These are phyloP conservation scores for Emesis furor DNA, from an alignment of 2,888 invertebrate genomes.

Conservation along the genomic window DNA sequence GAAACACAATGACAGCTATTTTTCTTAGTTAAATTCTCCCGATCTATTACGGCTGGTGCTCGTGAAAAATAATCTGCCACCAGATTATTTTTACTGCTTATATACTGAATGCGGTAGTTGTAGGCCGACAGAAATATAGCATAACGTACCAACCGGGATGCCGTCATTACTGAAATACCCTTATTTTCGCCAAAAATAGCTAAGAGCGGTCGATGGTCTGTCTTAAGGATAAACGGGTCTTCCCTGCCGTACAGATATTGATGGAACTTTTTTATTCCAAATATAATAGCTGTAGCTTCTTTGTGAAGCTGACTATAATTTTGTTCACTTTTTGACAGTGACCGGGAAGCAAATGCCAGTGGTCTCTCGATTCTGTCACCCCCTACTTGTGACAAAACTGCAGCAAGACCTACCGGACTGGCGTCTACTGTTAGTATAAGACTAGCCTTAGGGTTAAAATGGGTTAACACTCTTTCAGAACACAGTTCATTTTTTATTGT, in stretches of 20 bases:
- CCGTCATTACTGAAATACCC: slow-evolving; percentile 74
- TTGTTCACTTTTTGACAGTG: slow-evolving; percentile 66
- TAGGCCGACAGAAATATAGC: slow-evolving; percentile 74
- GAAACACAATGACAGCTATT: slow-evolving; percentile 45
- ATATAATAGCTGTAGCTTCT: slow-evolving; percentile 45
- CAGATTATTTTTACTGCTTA: slow-evolving; percentile 68
- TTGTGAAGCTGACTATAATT: slow-evolving; percentile 61
- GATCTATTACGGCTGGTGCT: slow-evolving; percentile 25
- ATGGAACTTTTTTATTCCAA: slow-evolving; percentile 37
- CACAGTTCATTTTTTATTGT: slow-evolving; percentile 36
- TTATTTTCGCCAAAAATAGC: slow-evolving; percentile 72
- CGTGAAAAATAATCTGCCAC: slow-evolving; percentile 65
- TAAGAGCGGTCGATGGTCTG: slow-evolving; percentile 73
- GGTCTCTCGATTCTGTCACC: slow-evolving; percentile 57
- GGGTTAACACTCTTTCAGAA: slow-evolving; percentile 41
- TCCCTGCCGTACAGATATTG: slow-evolving; percentile 44
- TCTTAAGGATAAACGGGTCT: slow-evolving; percentile 68
- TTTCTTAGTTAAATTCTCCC: slow-evolving; percentile 46
- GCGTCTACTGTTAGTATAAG: slow-evolving; percentile 57
- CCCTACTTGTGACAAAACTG: slow-evolving; percentile 52
- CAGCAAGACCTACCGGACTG: slow-evolving; percentile 46
- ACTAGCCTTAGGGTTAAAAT: slow-evolving; percentile 35
- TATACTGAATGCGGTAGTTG: slow-evolving; percentile 75
- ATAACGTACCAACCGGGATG: slow-evolving; percentile 73
- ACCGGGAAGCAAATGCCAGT: slow-evolving; percentile 71